A percentile compares a stretch with the other conserved stretches of the same genome.
Conservation (phyloP, 2,888 invertebrate species). For the Apocheima hispidaria region DNA sequence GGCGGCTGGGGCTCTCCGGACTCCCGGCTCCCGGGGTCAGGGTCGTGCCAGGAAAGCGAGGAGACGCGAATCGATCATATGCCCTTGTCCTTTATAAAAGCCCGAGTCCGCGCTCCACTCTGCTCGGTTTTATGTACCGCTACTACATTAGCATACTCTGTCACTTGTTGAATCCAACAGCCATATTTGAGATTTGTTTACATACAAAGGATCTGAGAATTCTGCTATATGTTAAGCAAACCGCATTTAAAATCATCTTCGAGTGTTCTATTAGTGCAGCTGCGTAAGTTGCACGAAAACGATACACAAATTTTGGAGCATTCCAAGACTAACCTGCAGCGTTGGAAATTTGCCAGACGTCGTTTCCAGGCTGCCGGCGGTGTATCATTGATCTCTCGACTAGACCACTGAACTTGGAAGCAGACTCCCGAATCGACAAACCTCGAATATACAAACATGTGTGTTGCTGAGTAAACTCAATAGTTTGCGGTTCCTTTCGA, state of each 20-base stretch:
- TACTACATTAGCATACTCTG: conserved; percentile 34
- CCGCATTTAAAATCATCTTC: conserved; percentile 24
- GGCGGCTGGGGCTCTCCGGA: conserved; percentile 45
- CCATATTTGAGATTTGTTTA: conserved; percentile 24
- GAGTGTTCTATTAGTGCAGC: conserved; percentile 45
- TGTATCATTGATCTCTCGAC: conserved; percentile 43
- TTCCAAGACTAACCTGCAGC: conserved; percentile 53
- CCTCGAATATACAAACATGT: conserved; percentile 31
- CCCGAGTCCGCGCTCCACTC: conserved; percentile 44
- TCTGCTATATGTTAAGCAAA: too few species aligned
- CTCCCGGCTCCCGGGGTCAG: conserved; percentile 58
- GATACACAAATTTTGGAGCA: conserved; percentile 50
- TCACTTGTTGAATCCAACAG: conserved; percentile 53
- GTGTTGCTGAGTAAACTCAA: conserved; percentile 35
- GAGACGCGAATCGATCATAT: conserved; percentile 63
- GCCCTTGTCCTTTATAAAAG: conserved; percentile 64
- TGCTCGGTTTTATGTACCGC: conserved; percentile 18
- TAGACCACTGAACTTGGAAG: conserved; percentile 40
- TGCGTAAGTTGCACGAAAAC: conserved; percentile 44
- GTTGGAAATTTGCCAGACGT: conserved; percentile 55
- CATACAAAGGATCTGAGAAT: too few species aligned
- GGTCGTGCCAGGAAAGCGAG: conserved; percentile 64
- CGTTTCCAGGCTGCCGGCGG: conserved; percentile 40
- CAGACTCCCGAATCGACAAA: conserved; percentile 32
- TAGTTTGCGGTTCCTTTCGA: conserved; percentile 43